phyloP scores from a whole-genome alignment of 2,888 invertebrate genomes.

The Boloria selene region DNA sequence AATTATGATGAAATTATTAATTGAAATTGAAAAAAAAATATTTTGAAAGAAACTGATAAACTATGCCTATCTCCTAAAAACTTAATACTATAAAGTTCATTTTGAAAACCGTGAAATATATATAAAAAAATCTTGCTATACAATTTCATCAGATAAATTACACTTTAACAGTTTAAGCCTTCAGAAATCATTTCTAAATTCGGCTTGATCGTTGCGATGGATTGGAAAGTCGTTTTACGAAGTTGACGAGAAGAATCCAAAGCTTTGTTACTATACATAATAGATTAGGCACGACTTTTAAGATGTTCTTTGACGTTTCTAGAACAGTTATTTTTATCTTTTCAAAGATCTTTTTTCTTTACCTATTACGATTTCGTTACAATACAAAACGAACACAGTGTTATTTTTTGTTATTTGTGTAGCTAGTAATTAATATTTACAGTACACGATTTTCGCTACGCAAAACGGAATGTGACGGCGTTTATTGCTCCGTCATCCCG shows the following conservation, averaged over 20 bases:
- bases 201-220: constrained; percentile 39
- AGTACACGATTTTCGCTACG: not conserved
- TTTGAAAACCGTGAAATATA: not conserved
- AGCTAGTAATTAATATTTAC: constrained; percentile 2
- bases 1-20: too few relatives aligned
- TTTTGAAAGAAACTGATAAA: too few relatives aligned
- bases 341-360: constrained; percentile 31
- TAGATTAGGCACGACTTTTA: constrained; percentile 51
- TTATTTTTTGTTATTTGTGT: constrained; percentile 20
- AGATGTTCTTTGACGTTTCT: constrained; percentile 47
- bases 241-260: constrained; percentile 43
- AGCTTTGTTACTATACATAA: constrained; percentile 46
- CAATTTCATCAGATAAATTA: constrained; percentile 22
- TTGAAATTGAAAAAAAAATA: too few relatives aligned
- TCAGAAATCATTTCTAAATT: constrained; percentile 32
- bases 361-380: constrained; percentile 38
- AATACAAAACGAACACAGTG: constrained; percentile 19
- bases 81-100: not conserved
- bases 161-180: constrained; percentile 25
- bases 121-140: not conserved
- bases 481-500: constrained; percentile 44
- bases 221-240: constrained; percentile 44
- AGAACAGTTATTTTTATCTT: constrained; percentile 44
- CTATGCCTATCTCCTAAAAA: too few relatives aligned
- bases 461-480: constrained; percentile 8